Percentiles rank a stretch among this genome's conserved stretches.
phyloP scores from a whole-genome alignment of 2,113 vertebrate species.

The Rattus rattus region DNA sequence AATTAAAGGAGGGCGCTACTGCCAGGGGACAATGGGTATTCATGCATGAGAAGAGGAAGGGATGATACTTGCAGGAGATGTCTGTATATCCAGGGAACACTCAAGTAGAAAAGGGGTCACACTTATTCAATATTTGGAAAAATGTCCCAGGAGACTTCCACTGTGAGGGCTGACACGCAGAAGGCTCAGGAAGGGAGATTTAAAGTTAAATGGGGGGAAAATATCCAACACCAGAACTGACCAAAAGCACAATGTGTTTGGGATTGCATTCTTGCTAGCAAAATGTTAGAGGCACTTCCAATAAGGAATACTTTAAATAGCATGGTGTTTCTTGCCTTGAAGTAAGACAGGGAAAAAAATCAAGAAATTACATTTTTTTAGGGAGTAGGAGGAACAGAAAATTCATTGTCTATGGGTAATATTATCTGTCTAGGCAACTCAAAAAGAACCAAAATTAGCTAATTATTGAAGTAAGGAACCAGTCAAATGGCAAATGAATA shows the following conservation, averaged over 20 bases:
- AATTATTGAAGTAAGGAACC: background rate
- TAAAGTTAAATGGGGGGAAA: background rate
- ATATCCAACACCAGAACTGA: background rate
- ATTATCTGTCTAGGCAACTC: background rate
- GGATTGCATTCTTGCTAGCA: background rate
- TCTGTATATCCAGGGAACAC: background rate
- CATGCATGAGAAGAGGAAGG: background rate
- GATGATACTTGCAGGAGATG: background rate
- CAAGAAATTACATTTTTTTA: background rate
- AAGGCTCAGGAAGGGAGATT: background rate
- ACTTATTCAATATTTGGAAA: background rate
- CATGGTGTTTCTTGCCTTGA: background rate
- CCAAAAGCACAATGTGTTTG: background rate
- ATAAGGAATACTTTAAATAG: slow-evolving; percentile 24
- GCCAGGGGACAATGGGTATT: background rate
- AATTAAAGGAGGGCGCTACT: background rate
- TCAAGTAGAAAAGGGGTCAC: background rate
- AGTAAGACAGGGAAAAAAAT: background rate
- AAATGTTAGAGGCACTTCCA: background rate
- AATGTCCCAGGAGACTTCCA: background rate
- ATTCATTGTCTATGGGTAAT: background rate
- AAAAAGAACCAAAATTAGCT: background rate
- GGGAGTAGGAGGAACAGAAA: background rate
- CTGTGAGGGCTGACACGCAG: background rate
- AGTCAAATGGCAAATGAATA: slow-evolving; percentile 13